phyloP scores from a whole-genome alignment of 2,888 invertebrate species.

The Idaea dimidiata region DNA sequence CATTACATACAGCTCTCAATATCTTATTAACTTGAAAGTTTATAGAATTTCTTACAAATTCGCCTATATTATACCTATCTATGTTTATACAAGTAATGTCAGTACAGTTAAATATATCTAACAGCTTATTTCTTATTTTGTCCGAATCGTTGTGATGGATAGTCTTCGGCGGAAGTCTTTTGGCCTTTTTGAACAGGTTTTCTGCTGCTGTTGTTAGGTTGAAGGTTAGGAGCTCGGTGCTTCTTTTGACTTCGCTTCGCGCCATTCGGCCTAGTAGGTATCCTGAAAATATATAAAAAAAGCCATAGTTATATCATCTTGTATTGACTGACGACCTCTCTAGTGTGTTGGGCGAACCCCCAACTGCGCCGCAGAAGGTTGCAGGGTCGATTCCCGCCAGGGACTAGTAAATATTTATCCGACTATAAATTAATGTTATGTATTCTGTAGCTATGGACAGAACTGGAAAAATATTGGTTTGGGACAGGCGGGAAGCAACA shows the following conservation, averaged over 20 bases:
- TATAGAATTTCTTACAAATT: conserved; percentile 56
- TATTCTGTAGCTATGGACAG: no score
- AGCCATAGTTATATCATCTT: no score
- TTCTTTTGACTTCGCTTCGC: conserved; percentile 48
- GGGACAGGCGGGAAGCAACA: no score
- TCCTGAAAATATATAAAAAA: conserved; percentile 46
- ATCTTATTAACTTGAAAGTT: conserved; percentile 57
- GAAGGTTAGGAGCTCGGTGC: conserved; percentile 51
- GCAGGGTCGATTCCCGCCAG: no score
- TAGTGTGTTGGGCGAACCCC: no score
- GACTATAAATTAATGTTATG: no score
- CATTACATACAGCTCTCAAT: conserved; percentile 57
- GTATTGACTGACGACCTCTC: no score
- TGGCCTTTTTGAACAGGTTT: conserved; percentile 58
- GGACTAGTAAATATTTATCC: conserved; percentile 24
- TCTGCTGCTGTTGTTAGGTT: conserved; percentile 59
- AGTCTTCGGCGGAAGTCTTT: conserved; percentile 57
- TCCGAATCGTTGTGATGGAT: conserved; percentile 57
- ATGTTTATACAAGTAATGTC: conserved; percentile 42
- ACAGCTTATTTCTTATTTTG: conserved; percentile 51
- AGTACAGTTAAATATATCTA: conserved; percentile 56
- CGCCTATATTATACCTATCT: conserved; percentile 50
- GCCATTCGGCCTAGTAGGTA: conserved; percentile 64
- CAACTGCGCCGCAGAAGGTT: no score
- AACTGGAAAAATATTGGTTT: no score